Evolutionary conservation across 2,113 vertebrate genomes (phyloP).

Genomic region (Tor tambroides): DNA sequence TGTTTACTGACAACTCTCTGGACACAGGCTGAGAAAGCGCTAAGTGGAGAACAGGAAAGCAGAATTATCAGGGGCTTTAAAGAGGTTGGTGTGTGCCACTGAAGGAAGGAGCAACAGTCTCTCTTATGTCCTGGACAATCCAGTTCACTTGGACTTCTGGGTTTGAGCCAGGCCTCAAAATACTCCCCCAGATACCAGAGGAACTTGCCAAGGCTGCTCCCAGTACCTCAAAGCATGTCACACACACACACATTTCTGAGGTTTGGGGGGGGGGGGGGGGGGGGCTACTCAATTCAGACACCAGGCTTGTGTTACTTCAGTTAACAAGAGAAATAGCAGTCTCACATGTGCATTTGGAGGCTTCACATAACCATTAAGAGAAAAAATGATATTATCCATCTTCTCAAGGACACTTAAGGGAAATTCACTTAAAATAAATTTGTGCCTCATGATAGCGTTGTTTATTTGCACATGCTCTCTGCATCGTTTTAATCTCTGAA

Average conservation of each 20-base stretch:
- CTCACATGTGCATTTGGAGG: neutral
- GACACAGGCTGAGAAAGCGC: neutral
- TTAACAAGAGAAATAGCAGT: constrained; percentile 18
- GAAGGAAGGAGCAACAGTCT: neutral
- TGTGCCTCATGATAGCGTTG: neutral
- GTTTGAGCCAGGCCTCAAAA: constrained; percentile 27
- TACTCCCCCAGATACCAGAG: constrained; percentile 31
- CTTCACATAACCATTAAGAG: neutral
- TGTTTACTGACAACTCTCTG: neutral
- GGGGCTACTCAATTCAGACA: too few species aligned
- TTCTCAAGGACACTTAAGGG: neutral
- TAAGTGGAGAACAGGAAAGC: constrained; percentile 31
- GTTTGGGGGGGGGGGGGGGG: neutral
- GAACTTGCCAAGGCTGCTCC: constrained; percentile 28
- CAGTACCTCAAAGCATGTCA: constrained; percentile 23
- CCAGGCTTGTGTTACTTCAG: too few species aligned
- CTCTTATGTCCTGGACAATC: neutral
- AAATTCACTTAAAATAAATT: neutral
- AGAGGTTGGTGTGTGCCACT: neutral
- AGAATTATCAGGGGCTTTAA: neutral
- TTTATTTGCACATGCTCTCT: neutral
- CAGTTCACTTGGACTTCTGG: constrained; percentile 18
- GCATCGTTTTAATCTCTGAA: neutral
- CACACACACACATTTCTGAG: constrained; percentile 23
- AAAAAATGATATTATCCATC: neutral